Percentiles rank a stretch among this genome's conserved stretches.
Evolutionary conservation across 2,888 invertebrate species (phyloP).

Genomic region (Caenorhabditis angaria): DNA sequence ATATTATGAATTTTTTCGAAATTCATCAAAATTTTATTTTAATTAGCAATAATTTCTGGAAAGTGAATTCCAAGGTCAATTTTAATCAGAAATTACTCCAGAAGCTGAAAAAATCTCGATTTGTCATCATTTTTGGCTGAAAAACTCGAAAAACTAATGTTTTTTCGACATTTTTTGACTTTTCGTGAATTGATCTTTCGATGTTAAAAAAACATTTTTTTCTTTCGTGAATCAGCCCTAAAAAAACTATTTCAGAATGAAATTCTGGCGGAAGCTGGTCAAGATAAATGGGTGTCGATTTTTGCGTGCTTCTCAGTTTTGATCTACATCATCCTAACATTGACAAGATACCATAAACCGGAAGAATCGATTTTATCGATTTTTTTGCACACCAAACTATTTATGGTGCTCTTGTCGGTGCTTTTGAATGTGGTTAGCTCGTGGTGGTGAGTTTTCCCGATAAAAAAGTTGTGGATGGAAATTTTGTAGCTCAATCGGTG

Average conservation of each 20-base stretch:
- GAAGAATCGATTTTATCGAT: constrained; percentile 16
- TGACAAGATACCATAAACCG: constrained; percentile 23
- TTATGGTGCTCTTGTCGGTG: constrained; percentile 16
- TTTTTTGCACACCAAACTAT: constrained; percentile 26
- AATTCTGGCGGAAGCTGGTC: constrained; percentile 18
- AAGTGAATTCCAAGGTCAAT: too few species aligned
- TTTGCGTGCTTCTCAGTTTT: constrained; percentile 24
- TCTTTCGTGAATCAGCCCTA: too few species aligned
- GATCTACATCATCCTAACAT: constrained; percentile 16
- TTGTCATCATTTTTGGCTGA: too few species aligned
- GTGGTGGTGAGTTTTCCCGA: constrained; percentile 31
- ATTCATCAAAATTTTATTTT: too few species aligned
- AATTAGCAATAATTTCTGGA: too few species aligned
- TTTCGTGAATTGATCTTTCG: too few species aligned
- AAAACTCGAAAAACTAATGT: too few species aligned
- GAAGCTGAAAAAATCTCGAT: too few species aligned
- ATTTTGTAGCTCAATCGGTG: constrained; percentile 77
- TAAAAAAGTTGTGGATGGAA: neutral
- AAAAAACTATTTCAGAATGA: constrained; percentile 30
- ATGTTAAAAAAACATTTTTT: too few species aligned
- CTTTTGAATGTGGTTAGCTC: constrained; percentile 26
- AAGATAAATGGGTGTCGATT: constrained; percentile 27
- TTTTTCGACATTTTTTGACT: too few species aligned
- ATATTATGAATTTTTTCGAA: too few species aligned
- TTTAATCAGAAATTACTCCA: too few species aligned